Evolutionary conservation across 2,797 vertebrate genomes (phyloP).

Genomic region (Pogonophryne albipinna): DNA sequence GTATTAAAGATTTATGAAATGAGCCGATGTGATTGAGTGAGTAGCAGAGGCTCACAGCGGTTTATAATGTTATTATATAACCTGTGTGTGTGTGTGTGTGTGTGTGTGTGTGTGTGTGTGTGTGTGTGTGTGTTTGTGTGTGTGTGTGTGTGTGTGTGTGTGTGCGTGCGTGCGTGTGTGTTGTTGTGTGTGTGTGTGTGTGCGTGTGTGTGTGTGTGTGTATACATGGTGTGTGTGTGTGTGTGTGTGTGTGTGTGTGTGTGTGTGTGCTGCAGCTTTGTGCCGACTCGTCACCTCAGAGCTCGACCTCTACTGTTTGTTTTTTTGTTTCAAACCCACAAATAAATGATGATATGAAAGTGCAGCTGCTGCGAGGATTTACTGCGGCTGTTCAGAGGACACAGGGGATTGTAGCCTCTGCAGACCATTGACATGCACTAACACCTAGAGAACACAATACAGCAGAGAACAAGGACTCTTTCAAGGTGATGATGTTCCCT

Average conservation of each 20-base stretch:
- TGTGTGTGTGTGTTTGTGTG: too few relatives aligned
- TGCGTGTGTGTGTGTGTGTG: background rate
- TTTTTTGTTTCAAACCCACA: conserved; percentile 36
- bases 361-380: conserved; percentile 32
- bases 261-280: conserved; percentile 18
- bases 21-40: conserved; percentile 3
- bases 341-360: conserved; percentile 27
- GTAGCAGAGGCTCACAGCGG: background rate
- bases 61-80: too few relatives aligned
- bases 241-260: too few relatives aligned
- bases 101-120: too few relatives aligned
- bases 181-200: background rate
- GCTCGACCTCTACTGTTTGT: conserved; percentile 31
- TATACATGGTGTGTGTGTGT: too few relatives aligned
- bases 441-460: too few relatives aligned
- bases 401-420: too few relatives aligned
- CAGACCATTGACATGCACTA: too few relatives aligned
- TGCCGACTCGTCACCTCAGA: conserved; percentile 6
- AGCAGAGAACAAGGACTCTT: too few relatives aligned
- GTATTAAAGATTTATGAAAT: too few relatives aligned
- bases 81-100: too few relatives aligned
- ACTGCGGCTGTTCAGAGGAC: background rate
- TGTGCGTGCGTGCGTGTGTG: background rate
- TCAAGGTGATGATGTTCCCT: background rate
- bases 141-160: too few relatives aligned